Conservation (phyloP, 2,888 invertebrate species). For the Epirrhoe tristata region DNA sequence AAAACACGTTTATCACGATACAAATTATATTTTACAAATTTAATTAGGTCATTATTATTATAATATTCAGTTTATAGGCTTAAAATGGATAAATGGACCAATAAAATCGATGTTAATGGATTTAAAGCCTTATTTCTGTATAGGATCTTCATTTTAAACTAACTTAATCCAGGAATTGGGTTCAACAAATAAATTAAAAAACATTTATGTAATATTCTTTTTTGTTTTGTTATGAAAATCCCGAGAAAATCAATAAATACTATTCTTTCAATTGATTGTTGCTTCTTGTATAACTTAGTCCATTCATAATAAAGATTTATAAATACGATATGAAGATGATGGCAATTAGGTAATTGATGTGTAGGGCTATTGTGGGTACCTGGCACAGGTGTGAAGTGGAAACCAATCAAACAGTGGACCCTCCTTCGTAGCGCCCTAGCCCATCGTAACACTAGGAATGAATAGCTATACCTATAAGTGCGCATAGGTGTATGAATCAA, state of each 20-base stretch:
- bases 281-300: too few relatives aligned
- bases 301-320: background rate
- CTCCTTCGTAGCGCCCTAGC: background rate
- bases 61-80: conserved; percentile 18
- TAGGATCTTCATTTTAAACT: too few relatives aligned
- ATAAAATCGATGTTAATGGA: conserved; percentile 20
- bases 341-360: background rate
- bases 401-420: conserved; percentile 7
- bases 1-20: conserved; percentile 7
- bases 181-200: too few relatives aligned
- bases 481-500: background rate
- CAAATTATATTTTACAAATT: conserved; percentile 17
- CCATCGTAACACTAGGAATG: background rate
- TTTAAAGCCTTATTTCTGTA: conserved; percentile 8
- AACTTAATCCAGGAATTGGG: too few relatives aligned
- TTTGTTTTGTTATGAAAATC: too few relatives aligned
- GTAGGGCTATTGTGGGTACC: background rate
- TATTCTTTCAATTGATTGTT: too few relatives aligned
- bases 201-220: too few relatives aligned
- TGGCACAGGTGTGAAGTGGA: conserved; percentile 4
- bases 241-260: too few relatives aligned
- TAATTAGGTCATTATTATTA: conserved; percentile 28
- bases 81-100: conserved; percentile 21
- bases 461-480: too few relatives aligned
- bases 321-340: background rate